These are phyloP conservation scores for Pygmarrhopalites habei DNA, from an alignment of 1,140 invertebrate genomes.

Conservation along the genomic window DNA sequence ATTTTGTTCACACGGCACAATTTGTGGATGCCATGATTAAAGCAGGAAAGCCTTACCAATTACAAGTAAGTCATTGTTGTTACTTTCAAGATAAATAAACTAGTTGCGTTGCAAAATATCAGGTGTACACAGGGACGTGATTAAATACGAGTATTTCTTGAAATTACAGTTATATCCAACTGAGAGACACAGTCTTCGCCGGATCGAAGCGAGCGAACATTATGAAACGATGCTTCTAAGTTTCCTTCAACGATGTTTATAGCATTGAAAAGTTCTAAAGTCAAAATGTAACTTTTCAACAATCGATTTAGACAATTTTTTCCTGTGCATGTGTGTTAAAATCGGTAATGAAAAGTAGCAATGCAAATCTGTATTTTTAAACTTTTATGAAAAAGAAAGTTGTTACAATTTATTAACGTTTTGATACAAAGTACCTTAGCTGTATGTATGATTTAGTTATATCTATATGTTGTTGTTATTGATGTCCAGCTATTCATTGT, in stretches of 20 bases:
- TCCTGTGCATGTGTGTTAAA: neutral
- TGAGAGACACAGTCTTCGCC: slow-evolving; percentile 86
- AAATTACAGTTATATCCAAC: slow-evolving; percentile 72
- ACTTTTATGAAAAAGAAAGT: neutral
- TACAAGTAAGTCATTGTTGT: slow-evolving; percentile 68
- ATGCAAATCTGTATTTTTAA: neutral
- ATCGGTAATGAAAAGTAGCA: neutral
- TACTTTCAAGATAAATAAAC: too few relatives aligned
- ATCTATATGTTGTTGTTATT: too few relatives aligned
- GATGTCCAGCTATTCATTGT: too few relatives aligned
- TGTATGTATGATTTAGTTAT: too few relatives aligned
- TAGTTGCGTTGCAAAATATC: too few relatives aligned
- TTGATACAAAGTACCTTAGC: too few relatives aligned
- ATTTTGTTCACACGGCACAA: slow-evolving; percentile 91
- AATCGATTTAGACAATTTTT: neutral
- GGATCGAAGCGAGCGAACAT: slow-evolving; percentile 88
- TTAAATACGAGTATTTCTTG: too few relatives aligned
- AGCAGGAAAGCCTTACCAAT: slow-evolving; percentile 80
- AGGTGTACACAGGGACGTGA: too few relatives aligned
- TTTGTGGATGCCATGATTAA: slow-evolving; percentile 82
- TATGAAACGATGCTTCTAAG: slow-evolving; percentile 88
- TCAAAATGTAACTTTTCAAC: neutral
- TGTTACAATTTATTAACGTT: too few relatives aligned
- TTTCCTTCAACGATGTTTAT: slow-evolving; percentile 56
- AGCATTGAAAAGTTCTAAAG: neutral